Evolutionary conservation across 2,888 invertebrate species (phyloP).

Genomic region (Mesochorus sp.): DNA sequence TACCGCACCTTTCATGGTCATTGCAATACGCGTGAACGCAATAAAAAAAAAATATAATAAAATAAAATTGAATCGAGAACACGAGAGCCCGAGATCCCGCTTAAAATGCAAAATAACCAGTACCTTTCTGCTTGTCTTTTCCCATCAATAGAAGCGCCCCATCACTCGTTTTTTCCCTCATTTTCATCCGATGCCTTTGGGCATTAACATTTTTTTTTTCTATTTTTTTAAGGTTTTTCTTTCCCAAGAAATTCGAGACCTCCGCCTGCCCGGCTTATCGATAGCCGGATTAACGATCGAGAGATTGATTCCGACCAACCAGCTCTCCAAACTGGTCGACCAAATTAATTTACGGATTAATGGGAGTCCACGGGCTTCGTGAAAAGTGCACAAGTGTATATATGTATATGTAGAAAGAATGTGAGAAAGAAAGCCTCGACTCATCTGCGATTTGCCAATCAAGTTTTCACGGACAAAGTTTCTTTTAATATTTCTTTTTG

Average conservation of each 20-base stretch:
- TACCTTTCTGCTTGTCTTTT: not conserved
- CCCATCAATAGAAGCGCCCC: not conserved
- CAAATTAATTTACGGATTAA: constrained; percentile 56
- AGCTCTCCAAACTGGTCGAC: constrained; percentile 12
- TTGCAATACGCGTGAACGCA: not conserved
- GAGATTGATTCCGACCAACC: constrained; percentile 50
- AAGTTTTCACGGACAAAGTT: not conserved
- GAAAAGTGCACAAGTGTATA: constrained; percentile 10
- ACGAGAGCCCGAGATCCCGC: constrained; percentile 13
- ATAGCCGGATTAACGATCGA: constrained; percentile 58
- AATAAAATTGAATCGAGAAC: constrained; percentile 25
- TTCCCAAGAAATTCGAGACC: constrained; percentile 41
- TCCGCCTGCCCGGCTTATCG: constrained; percentile 46
- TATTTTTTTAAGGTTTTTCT: not conserved
- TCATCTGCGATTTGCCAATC: not conserved
- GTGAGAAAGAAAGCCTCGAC: not conserved
- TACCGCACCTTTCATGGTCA: too few relatives aligned
- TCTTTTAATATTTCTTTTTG: not conserved
- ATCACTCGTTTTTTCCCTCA: constrained; percentile 18
- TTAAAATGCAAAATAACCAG: constrained; percentile 46
- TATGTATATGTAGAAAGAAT: not conserved
- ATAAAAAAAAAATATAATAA: not conserved
- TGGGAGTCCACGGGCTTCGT: constrained; percentile 36
- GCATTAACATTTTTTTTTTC: not conserved
- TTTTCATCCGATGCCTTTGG: not conserved